Base-by-base conservation (phyloP, 2,113 vertebrate species). In the Albula glossodonta region DNA sequence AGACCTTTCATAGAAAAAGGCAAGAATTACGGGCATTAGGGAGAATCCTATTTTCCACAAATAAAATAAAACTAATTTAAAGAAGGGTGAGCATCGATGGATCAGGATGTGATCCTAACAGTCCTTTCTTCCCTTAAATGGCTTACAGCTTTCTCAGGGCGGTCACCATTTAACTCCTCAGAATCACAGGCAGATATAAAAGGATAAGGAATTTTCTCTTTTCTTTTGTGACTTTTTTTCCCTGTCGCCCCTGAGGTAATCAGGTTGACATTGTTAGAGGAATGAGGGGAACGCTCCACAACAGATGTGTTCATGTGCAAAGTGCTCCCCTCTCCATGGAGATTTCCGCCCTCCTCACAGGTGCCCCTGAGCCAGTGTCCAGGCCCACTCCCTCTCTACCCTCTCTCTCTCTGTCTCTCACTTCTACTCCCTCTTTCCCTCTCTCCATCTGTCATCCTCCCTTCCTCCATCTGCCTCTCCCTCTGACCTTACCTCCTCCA, bases 1-100 rank as follows among this genome's bases (percentile, higher is more conserved):
- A 85, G 85, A 78, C 89, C 87, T 86, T 88, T 87, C 88, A 79
- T 83, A 84, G 89, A 85, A 82, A 83, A 79, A 85, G 79, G 85
- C 78, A 86, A 84, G 87, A 88, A 87, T 80, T 50, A 88, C 87
- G 90, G 85, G 89, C 89, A 86, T 88, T 87, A 80, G 88, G 85
- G 90, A 87, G 89, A 94, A 96, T 96, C 95, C 94, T 92, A 94
- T 96, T 96, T 95, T 92, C 91, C 88, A 88, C 93, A 94, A 96
- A 95, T 94, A 94, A 90, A 90, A 92, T 95, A 94, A 94, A 94
- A 91, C 94, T 94, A 93, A 94, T 95, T 94, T 92, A 89, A 88
- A 90, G 90, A 92, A 88, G 89, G 89, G 92, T 92, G 90, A 56
- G 84, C 84, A 74, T 82, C 89, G 87, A 88, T 85, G 84, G 92